These are phyloP conservation scores for Ammodytes dubius DNA, from an alignment of 2,113 vertebrate species.

Conservation along the genomic window DNA sequence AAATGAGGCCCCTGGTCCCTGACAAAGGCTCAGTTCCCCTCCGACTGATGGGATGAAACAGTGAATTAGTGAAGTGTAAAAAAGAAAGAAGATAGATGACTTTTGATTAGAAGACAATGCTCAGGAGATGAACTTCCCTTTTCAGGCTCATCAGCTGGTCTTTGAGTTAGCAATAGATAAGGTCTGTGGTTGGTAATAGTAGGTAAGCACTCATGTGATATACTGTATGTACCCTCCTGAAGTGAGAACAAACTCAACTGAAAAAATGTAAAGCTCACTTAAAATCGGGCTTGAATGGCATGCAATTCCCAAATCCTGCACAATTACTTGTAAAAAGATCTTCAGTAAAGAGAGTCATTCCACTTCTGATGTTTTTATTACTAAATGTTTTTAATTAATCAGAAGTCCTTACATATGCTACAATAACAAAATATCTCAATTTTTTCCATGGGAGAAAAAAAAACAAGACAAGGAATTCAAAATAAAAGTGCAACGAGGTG, in stretches of 20 bases:
- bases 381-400: background rate
- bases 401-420: background rate
- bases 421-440: background rate
- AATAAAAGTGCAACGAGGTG: slow-evolving; percentile 25
- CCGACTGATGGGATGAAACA: slow-evolving; percentile 24
- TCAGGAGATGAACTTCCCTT: slow-evolving; percentile 32
- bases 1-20: slow-evolving; percentile 1
- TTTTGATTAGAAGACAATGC: slow-evolving; percentile 58
- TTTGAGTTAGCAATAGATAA: slow-evolving; percentile 57
- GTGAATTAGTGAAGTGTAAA: slow-evolving; percentile 3
- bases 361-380: background rate
- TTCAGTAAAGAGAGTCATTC: background rate
- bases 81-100: slow-evolving; percentile 17
- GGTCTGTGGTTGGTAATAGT: slow-evolving; percentile 20
- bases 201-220: slow-evolving; percentile 31
- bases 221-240: background rate
- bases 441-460: background rate
- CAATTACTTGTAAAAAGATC: background rate
- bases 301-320: background rate
- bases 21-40: background rate
- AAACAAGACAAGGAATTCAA: slow-evolving; percentile 2
- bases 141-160: slow-evolving; percentile 37
- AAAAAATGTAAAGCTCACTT: background rate
- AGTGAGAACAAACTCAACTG: background rate
- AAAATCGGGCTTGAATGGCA: background rate